Evolutionary conservation across 2,113 vertebrate species (phyloP), one percentile per base, ranked within the genome.

Genomic region (Ellobius talpinus): DNA sequence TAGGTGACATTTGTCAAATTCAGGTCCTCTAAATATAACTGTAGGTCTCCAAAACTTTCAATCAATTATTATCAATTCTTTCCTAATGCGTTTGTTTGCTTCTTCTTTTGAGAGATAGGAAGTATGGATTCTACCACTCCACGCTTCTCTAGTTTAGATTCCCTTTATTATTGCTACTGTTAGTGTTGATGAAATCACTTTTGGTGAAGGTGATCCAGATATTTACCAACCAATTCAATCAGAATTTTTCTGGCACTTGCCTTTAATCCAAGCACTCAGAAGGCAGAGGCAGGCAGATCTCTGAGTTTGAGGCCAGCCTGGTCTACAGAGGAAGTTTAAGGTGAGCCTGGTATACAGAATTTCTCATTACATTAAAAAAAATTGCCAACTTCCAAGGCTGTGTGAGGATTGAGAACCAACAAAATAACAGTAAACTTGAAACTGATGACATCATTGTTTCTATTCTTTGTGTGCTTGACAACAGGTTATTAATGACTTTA

Each of bases 161-260:
- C 7, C 7, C 50, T 82, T 87, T 52, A 81, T 70, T 90, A 70
- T 23, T 81, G 11, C 79, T 90, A 84, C 70, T 85, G 36, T 16
- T 76, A n/a, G 26, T 87, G 81, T 93, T 70, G 42, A 89, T 72
- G 36, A 94, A 77, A 89, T 93, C n/a, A 39, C 26, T 55, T 90
- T 95, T 86, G 55, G 21, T 8, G 33, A 23, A 29, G 23, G 11
- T 66, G 17, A 91, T 82, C 45, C 5, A 74, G 11, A 29, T 84
- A 91, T 68, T 86, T 85, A 33, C 33, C 88, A 96, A 82, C 0
- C 39, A 68, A 86, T 82, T 94, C 29, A 58, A 76, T 79, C 19
- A 85, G 13, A 61, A 72, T 89, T 91, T 91, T 68, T 82, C 10
- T 68, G 66, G 31, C 66, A 68, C 66, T 16, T 33, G 66, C 31